Evolutionary conservation across 2,797 vertebrate genomes (phyloP).

Genomic region (Epinephelus awoara): DNA sequence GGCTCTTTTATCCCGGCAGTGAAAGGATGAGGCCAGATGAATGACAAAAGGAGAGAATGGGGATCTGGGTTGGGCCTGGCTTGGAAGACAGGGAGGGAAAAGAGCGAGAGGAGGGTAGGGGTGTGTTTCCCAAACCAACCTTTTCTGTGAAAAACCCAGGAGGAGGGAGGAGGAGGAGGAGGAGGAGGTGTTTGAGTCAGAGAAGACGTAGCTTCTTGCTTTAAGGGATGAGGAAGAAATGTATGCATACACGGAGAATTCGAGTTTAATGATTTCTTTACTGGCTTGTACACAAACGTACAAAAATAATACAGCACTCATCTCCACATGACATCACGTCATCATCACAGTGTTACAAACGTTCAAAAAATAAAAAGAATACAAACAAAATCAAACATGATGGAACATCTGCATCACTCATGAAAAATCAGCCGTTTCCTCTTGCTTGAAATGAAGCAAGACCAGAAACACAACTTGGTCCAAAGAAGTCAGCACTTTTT

Average conservation of each 20-base stretch:
- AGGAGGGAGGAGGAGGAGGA: constrained; percentile 1
- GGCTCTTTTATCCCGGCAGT: constrained; percentile 86
- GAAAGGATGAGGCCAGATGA: constrained; percentile 87
- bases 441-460: constrained; percentile 85
- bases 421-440: constrained; percentile 76
- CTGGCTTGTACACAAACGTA: constrained; percentile 91
- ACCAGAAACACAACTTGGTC: constrained; percentile 84
- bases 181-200: neutral
- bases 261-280: constrained; percentile 91
- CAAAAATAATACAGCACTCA: constrained; percentile 91
- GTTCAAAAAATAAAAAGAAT: constrained; percentile 79
- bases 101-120: constrained; percentile 24
- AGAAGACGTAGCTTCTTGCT: constrained; percentile 18
- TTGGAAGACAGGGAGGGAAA: constrained; percentile 70
- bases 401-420: constrained; percentile 85
- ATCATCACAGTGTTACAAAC: constrained; percentile 92
- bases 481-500: constrained; percentile 81
- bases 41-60: constrained; percentile 87
- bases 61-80: constrained; percentile 80
- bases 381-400: constrained; percentile 77
- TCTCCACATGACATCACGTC: constrained; percentile 84
- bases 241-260: constrained; percentile 69
- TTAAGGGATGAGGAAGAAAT: constrained; percentile 60
- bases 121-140: constrained; percentile 62
- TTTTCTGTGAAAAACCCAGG: constrained; percentile 72